Base-by-base conservation (phyloP, 2,888 invertebrate species). In the Cheiracanthium punctorium region DNA sequence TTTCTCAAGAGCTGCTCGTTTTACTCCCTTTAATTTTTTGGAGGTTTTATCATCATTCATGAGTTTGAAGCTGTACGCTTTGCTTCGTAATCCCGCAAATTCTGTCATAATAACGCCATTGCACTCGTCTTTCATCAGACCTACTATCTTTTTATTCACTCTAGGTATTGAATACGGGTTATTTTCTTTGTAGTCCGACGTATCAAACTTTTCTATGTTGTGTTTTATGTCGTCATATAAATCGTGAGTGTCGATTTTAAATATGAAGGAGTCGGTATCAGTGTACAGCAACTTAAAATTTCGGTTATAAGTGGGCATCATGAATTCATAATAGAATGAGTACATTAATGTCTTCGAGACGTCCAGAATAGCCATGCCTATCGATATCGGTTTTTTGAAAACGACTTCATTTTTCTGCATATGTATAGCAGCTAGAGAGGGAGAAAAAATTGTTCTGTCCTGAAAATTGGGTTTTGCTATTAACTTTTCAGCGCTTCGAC, bases 401-500 rank as follows among this genome's bases (percentile, higher is more conserved):
- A 89, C 24, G 10, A 58, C 10, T 69, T 43, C n/a, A 12, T 67
- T 69, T 70, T 77, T 79, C 43, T 58, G 20, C 58, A 80, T 70
- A 5, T 88, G 71, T 2, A 89, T 14, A 0, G 72, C 37, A 0
- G 67, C 48, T 5, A 77, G 12, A 30, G 43, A 73, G 17, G n/a
- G 58, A 17, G 29, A 37, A 12, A 88, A 73, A 12, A 82, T 82
- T 2, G 32, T 73, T 33, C 30, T 33, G 12, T 58, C 8, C 43
- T 87, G 37, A 75, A 88, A 89, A 52, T 64, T 77, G 12, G 82
- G 82, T 72, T 88, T 80, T 2, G 28, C 64, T 12, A 85, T 58
- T 32, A 28, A 20, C 41, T 82, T 84, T 33, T 32, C 1, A n/a
- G 67, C n/a, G 37, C 80, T 43, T 14, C 33, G 41, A 17, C 14